These are phyloP conservation scores for Microctenopoma steveboyesi DNA, from an alignment of 2,797 vertebrate species.

Conservation along the genomic window DNA sequence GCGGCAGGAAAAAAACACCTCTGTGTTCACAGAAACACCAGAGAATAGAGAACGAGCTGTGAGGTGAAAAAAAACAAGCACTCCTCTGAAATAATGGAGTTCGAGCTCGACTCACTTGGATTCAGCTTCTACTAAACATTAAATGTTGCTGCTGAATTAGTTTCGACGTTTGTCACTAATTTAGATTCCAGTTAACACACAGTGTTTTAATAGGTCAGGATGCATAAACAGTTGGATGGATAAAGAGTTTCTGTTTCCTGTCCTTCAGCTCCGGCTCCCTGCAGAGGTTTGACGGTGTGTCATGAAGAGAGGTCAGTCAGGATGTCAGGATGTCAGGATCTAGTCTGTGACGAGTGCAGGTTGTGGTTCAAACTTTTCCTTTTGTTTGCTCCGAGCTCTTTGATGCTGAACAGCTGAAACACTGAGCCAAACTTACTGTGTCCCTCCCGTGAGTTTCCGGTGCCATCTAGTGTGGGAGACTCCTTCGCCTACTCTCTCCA, in stretches of 20 bases:
- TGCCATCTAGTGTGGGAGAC: slow-evolving; percentile 73
- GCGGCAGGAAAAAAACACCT: slow-evolving; percentile 35
- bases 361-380: too few relatives aligned
- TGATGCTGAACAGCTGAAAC: too few relatives aligned
- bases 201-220: not conserved
- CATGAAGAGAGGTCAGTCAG: too few relatives aligned
- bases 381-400: too few relatives aligned
- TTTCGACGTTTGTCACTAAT: not conserved
- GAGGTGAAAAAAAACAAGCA: slow-evolving; percentile 10
- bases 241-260: not conserved
- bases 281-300: too few relatives aligned
- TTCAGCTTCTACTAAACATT: not conserved
- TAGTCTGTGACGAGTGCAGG: too few relatives aligned
- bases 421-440: too few relatives aligned
- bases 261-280: too few relatives aligned
- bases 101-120: slow-evolving; percentile 18
- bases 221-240: not conserved
- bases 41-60: slow-evolving; percentile 29
- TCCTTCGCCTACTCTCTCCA: not conserved
- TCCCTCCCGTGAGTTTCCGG: slow-evolving; percentile 43
- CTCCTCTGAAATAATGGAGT: not conserved
- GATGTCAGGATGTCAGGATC: too few relatives aligned
- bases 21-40: slow-evolving; percentile 12
- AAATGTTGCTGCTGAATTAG: slow-evolving; percentile 4
- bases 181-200: not conserved